Evolutionary conservation across 2,797 vertebrate species (phyloP), one percentile per base, ranked within the genome.

Genomic region (Danio choprae): DNA sequence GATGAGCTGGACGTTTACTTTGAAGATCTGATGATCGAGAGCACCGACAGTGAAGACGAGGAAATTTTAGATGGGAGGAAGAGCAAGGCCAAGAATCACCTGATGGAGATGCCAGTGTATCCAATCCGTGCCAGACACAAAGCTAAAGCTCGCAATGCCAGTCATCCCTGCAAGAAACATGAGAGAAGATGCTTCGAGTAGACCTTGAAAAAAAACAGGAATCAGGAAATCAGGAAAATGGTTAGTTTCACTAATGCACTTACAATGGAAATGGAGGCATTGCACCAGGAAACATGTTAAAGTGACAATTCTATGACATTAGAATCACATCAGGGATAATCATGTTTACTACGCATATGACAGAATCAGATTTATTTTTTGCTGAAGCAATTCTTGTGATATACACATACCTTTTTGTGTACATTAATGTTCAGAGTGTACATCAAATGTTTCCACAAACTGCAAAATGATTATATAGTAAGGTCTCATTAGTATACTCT

Each of bases 1-100:
- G 67, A 69, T 10, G 63, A 12, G 1, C 50, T 55, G 44, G 82
- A 63, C 74, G 91, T 90, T 64, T 87, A 82, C 16, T 94, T 94
- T 89, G 83, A 85, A 62, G 15, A 71, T 2, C 76, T 94, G 63
- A 46, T 13, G 55, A 22, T 69, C 43, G 91, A 91, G 22, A 89
- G 90, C 36, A 84, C 87, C 46, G 70, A 69, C 1, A 46, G 77
- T 20, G 13, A 67, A 5, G 44, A 74, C 2, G 53, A 73, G 5
- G 69, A 74, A n/a, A 46, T 36, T 48, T 0, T 51, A 0, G 13
- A 9, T 20, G 51, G 9, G 68, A 18, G 10, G 18, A 64, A 10
- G 41, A 62, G n/a, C 3, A 73, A 69, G 44, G 5, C 4, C 36
- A 90, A 90, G 38, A 80, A 90, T 67, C 20, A 40, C 7, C 48